Conservation (phyloP, 2,113 vertebrate species). For the Sisor rabdophorus region DNA sequence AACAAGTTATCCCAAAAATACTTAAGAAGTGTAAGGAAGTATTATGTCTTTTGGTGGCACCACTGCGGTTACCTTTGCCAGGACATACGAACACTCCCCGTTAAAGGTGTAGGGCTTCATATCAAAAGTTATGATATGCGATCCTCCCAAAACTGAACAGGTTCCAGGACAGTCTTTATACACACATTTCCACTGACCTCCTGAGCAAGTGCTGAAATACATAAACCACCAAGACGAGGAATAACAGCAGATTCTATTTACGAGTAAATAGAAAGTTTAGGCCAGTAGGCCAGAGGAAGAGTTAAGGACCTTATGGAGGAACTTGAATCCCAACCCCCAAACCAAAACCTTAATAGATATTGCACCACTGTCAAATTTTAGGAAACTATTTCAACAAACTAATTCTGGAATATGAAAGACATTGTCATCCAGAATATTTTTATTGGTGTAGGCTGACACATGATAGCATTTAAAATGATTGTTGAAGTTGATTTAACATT, state of each 20-base stretch:
- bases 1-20: too few species aligned
- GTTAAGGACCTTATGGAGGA: too few species aligned
- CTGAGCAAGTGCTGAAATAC: conserved; percentile 67
- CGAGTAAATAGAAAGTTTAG: neutral
- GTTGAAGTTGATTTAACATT: neutral
- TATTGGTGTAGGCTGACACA: neutral
- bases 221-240: neutral
- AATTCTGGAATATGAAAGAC: neutral
- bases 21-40: too few species aligned
- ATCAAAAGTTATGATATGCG: conserved; percentile 84
- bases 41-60: too few species aligned
- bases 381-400: neutral
- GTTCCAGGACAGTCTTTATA: conserved; percentile 70
- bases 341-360: too few species aligned
- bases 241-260: neutral
- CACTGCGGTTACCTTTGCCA: conserved; percentile 60
- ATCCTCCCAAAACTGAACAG: conserved; percentile 81
- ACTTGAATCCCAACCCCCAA: too few species aligned
- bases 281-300: too few species aligned
- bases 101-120: conserved; percentile 74
- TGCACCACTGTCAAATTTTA: too few species aligned
- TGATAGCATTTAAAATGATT: too few species aligned
- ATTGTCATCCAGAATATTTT: neutral
- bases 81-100: conserved; percentile 66
- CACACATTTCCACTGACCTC: conserved; percentile 73